phyloP scores from a whole-genome alignment of 2,888 invertebrate genomes.

The Abrostola tripartita region DNA sequence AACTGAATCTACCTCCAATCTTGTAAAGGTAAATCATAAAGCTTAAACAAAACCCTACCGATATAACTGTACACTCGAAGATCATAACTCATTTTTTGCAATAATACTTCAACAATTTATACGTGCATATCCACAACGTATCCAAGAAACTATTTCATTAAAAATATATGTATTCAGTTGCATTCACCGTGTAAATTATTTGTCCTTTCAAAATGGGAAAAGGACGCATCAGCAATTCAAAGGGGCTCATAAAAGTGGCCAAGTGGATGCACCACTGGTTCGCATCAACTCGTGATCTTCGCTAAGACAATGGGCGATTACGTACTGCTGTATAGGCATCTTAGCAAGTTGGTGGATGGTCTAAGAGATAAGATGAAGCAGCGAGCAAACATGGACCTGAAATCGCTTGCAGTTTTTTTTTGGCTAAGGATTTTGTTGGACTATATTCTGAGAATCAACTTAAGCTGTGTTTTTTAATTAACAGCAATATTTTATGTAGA shows the following conservation, averaged over 20 bases:
- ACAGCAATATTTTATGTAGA: no score
- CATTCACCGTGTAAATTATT: conserved; percentile 55
- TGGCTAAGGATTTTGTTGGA: background rate
- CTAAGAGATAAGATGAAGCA: conserved; percentile 49
- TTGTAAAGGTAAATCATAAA: no score
- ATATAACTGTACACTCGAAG: background rate
- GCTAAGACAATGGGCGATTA: conserved; percentile 83
- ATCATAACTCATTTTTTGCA: background rate
- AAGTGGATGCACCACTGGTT: conserved; percentile 64
- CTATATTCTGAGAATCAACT: background rate
- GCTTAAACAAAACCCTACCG: no score
- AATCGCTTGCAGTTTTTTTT: background rate
- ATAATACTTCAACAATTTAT: background rate
- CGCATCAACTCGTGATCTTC: conserved; percentile 82
- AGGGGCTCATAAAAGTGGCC: conserved; percentile 55
- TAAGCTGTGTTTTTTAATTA: background rate
- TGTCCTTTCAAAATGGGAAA: conserved; percentile 51
- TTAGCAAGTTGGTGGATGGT: conserved; percentile 60
- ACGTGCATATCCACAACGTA: conserved; percentile 11
- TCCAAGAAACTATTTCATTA: conserved; percentile 30
- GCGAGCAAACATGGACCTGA: conserved; percentile 5
- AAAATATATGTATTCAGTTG: conserved; percentile 45
- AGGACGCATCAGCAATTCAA: conserved; percentile 55
- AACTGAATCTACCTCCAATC: no score
- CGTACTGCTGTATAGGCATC: conserved; percentile 70